Evolutionary conservation across 2,113 vertebrate genomes (phyloP).

Genomic region (Sinocyclocheilus anshuiensis): DNA sequence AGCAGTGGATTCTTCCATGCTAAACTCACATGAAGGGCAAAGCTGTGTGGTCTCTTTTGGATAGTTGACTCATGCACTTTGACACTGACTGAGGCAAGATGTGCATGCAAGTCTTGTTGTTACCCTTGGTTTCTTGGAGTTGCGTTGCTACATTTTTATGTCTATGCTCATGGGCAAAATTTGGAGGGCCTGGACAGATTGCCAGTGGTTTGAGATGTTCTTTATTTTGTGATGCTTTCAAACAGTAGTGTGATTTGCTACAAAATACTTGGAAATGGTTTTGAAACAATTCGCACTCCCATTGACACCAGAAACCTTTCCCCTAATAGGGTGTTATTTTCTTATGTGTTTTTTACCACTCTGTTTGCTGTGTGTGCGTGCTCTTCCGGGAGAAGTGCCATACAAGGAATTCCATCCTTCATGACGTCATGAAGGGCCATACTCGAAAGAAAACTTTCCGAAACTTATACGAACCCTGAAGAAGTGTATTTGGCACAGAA

Average conservation of each 20-base stretch:
- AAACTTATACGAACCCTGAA: too few relatives aligned
- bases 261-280: too few relatives aligned
- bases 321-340: too few relatives aligned
- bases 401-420: too few relatives aligned
- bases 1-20: background rate
- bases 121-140: background rate
- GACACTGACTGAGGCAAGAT: background rate
- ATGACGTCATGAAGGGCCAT: too few relatives aligned
- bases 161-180: background rate
- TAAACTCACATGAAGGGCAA: background rate
- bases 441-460: too few relatives aligned
- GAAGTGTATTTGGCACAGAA: too few relatives aligned
- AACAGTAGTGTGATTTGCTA: background rate
- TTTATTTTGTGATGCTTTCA: background rate
- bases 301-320: too few relatives aligned
- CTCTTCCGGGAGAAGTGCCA: too few relatives aligned
- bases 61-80: background rate
- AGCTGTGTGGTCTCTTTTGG: background rate
- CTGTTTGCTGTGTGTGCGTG: too few relatives aligned
- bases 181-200: background rate
- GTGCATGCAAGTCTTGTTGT: background rate
- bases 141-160: background rate
- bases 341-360: too few relatives aligned
- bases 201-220: background rate
- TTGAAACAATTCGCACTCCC: too few relatives aligned